phyloP scores from a whole-genome alignment of 2,797 vertebrate genomes.

The Tympanoctomys barrerae region DNA sequence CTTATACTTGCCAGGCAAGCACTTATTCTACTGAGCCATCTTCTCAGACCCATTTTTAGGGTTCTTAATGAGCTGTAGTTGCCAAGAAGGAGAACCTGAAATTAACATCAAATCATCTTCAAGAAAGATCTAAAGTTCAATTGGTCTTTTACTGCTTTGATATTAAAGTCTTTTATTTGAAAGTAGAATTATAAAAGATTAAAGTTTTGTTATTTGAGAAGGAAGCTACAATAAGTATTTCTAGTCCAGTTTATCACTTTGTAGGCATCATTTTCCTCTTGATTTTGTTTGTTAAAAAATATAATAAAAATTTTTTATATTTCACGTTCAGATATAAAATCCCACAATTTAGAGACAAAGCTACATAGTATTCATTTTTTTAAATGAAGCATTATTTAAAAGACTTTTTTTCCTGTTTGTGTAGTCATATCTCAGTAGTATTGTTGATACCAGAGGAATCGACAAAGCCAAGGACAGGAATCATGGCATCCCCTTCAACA shows the following conservation, averaged over 20 bases:
- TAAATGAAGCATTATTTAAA: background rate
- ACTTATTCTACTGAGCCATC: no score
- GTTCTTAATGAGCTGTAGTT: background rate
- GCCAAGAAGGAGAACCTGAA: constrained; percentile 25
- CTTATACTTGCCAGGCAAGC: no score
- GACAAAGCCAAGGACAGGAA: constrained; percentile 78
- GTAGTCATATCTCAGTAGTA: fast-evolving
- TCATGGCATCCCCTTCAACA: fast-evolving
- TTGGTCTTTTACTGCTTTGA: background rate
- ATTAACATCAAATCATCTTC: background rate
- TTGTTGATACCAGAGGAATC: constrained; percentile 44
- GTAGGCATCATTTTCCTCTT: background rate
- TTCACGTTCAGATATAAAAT: background rate
- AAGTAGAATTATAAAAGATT: constrained; percentile 7
- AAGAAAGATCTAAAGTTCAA: background rate
- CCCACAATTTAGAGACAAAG: background rate
- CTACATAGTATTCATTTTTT: background rate
- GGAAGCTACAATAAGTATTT: background rate
- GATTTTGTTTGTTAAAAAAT: background rate
- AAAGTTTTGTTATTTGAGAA: background rate
- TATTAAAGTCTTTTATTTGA: background rate
- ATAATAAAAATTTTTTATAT: background rate
- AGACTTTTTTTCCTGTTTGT: background rate
- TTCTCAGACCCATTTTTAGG: background rate
- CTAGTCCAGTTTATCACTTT: background rate